These are phyloP conservation scores for Trilocha varians DNA, from an alignment of 2,888 invertebrate genomes.

Conservation along the genomic window DNA sequence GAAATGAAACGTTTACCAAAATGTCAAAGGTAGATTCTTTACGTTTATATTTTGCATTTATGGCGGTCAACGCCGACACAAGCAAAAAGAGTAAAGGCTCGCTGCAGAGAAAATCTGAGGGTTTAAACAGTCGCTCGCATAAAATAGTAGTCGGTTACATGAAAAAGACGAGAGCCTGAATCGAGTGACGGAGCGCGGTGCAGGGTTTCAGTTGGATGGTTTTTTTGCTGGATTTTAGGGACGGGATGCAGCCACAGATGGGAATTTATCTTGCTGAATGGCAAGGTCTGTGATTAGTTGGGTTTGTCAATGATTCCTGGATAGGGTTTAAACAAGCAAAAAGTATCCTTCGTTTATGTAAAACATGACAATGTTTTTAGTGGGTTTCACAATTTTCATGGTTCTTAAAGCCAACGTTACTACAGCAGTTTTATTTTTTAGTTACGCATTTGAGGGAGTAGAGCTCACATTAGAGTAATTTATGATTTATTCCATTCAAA, in stretches of 20 bases:
- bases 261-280: conserved; percentile 57
- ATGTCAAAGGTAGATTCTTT: conserved; percentile 70
- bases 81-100: conserved; percentile 59
- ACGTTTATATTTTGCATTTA: conserved; percentile 72
- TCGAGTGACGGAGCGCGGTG: conserved; percentile 67
- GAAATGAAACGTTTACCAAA: conserved; percentile 65
- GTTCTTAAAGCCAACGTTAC: no score
- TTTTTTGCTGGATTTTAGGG: conserved; percentile 63
- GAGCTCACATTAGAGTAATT: no score
- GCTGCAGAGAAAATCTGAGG: conserved; percentile 69
- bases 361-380: no score
- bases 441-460: no score
- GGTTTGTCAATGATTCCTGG: conserved; percentile 33
- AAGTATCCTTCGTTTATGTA: conserved; percentile 9
- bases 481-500: no score
- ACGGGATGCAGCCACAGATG: conserved; percentile 47
- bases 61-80: conserved; percentile 63
- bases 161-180: conserved; percentile 72
- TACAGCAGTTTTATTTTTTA: no score
- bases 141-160: conserved; percentile 72
- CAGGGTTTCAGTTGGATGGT: conserved; percentile 63
- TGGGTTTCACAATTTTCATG: no score
- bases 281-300: conserved; percentile 55
- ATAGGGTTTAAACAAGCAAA: conserved; percentile 6
- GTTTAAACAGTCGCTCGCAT: conserved; percentile 72